Percentiles rank a stretch among this genome's conserved stretches.
Evolutionary conservation across 2,888 invertebrate genomes (phyloP).

Genomic region (Piscicola geometra): DNA sequence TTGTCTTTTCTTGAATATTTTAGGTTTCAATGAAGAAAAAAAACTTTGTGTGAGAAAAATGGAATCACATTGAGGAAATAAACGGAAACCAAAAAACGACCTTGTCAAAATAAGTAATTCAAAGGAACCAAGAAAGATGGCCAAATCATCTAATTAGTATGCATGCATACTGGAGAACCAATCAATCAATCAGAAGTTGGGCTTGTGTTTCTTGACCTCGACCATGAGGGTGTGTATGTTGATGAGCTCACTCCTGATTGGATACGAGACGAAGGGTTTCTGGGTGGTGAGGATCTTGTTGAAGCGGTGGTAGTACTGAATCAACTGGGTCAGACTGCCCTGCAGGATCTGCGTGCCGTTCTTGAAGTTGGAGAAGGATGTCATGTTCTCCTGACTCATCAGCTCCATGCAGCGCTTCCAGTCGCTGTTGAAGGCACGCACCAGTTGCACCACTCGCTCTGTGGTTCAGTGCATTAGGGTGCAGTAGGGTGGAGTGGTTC

Average conservation of each 20-base stretch:
- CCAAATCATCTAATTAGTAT: too few relatives aligned
- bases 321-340: constrained; percentile 85
- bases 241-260: constrained; percentile 73
- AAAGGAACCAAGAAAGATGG: too few relatives aligned
- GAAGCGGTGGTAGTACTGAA: constrained; percentile 95
- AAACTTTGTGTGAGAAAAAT: too few relatives aligned
- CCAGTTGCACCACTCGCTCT: constrained; percentile 69
- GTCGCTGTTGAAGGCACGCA: constrained; percentile 79
- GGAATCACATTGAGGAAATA: too few relatives aligned
- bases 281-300: constrained; percentile 87
- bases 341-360: constrained; percentile 87
- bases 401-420: constrained; percentile 95
- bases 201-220: constrained; percentile 98
- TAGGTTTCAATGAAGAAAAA: too few relatives aligned
- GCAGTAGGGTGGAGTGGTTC: too few relatives aligned
- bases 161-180: too few relatives aligned
- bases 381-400: constrained; percentile 85
- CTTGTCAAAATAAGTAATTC: too few relatives aligned
- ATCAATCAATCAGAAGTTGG: constrained; percentile 75
- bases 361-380: constrained; percentile 90
- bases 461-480: neutral
- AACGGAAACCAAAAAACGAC: too few relatives aligned
- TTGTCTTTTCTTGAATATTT: too few relatives aligned
- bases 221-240: constrained; percentile 98
- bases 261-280: constrained; percentile 58